Evolutionary conservation across 2,888 invertebrate species (phyloP).

Genomic region (Sussaba pulchella): DNA sequence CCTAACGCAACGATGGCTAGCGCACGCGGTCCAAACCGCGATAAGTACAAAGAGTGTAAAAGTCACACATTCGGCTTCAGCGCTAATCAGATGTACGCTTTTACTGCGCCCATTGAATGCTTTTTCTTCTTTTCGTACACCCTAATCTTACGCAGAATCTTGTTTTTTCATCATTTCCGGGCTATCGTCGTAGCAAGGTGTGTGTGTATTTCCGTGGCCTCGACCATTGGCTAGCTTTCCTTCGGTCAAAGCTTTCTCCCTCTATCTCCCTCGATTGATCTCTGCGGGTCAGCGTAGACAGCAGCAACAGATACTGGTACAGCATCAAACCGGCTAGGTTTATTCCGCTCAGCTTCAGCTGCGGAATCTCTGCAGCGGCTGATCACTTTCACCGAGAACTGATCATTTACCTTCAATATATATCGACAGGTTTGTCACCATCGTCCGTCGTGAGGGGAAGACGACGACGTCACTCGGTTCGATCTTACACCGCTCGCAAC

Average conservation of each 20-base stretch:
- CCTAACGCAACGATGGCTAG: constrained; percentile 52
- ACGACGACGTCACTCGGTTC: constrained; percentile 35
- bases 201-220: constrained; percentile 53
- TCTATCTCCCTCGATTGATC: not conserved
- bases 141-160: not conserved
- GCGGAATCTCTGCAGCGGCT: not conserved
- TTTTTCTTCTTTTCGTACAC: not conserved
- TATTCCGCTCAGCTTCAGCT: not conserved
- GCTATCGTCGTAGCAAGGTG: not conserved
- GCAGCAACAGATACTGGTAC: not conserved
- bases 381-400: constrained; percentile 29
- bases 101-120: too few species aligned
- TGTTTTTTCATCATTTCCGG: constrained; percentile 1
- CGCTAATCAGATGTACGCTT: too few species aligned
- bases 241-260: constrained; percentile 77
- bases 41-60: constrained; percentile 4
- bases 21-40: constrained; percentile 39
- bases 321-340: constrained; percentile 5
- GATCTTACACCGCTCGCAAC: constrained; percentile 39
- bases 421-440: constrained; percentile 56
- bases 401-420: constrained; percentile 1
- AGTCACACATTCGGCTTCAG: constrained; percentile 3
- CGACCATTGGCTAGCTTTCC: constrained; percentile 80
- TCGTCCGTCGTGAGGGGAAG: constrained; percentile 1
- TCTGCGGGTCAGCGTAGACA: constrained; percentile 12